Percentiles rank a stretch among this genome's conserved stretches.
phyloP scores from a whole-genome alignment of 2,888 invertebrate genomes.

The Colletes collaris region DNA sequence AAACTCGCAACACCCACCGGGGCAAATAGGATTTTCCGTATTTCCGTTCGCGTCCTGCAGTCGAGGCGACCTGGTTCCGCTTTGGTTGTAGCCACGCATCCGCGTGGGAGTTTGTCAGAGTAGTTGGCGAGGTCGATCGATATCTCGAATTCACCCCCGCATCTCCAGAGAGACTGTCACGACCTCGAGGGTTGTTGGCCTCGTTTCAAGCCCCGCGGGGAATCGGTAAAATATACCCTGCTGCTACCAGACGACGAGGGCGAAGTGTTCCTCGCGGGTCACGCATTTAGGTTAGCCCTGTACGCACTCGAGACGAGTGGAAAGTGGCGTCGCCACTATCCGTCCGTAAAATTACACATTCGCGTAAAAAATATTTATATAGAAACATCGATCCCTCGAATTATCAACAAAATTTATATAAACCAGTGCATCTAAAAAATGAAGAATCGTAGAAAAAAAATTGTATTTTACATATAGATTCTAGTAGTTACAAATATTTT shows the following conservation, averaged over 20 bases:
- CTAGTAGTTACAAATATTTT: background rate
- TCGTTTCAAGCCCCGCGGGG: slow-evolving; percentile 63
- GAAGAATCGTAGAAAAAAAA: background rate
- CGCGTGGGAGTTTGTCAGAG: slow-evolving; percentile 53
- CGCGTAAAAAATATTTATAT: background rate
- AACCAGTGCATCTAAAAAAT: background rate
- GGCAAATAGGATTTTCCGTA: slow-evolving; percentile 28
- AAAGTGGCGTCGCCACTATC: background rate
- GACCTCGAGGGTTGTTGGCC: slow-evolving; percentile 73
- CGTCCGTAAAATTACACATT: too few relatives aligned
- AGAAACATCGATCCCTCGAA: too few relatives aligned
- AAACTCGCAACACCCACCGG: background rate
- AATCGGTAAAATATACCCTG: slow-evolving; percentile 6
- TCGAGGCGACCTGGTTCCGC: slow-evolving; percentile 62
- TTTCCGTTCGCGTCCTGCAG: slow-evolving; percentile 27
- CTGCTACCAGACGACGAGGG: background rate
- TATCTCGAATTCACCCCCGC: slow-evolving; percentile 61
- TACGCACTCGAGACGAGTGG: slow-evolving; percentile 10
- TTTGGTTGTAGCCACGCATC: slow-evolving; percentile 45
- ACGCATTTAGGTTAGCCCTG: slow-evolving; percentile 35
- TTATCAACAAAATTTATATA: too few relatives aligned
- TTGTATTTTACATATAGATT: background rate
- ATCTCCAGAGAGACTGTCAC: slow-evolving; percentile 48
- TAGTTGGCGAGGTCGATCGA: slow-evolving; percentile 67
- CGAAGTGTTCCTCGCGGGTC: slow-evolving; percentile 17